phyloP scores from a whole-genome alignment of 2,797 vertebrate genomes.

The Dermochelys coriacea region DNA sequence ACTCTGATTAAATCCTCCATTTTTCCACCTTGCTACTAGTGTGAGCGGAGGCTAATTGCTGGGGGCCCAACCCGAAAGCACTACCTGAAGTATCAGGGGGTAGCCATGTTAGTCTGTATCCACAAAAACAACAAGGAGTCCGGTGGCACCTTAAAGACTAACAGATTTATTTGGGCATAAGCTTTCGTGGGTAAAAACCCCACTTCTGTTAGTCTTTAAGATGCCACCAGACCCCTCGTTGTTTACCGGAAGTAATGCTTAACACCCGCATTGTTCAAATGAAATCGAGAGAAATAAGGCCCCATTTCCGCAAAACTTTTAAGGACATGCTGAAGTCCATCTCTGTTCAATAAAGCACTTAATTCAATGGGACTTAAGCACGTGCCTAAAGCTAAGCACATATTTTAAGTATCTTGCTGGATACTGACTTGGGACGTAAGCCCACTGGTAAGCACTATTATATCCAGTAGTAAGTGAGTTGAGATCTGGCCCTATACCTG shows the following conservation, averaged over 20 bases:
- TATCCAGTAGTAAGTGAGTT: fast-evolving
- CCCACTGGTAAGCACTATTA: background rate
- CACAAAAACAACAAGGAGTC: background rate
- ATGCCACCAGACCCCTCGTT: background rate
- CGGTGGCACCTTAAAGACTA: too few species aligned
- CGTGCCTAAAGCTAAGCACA: background rate
- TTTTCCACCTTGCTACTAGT: background rate
- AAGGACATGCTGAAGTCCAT: background rate
- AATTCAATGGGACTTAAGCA: background rate
- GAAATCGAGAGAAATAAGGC: fast-evolving
- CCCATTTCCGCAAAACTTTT: background rate
- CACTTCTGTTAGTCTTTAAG: too few species aligned
- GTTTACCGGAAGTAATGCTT: background rate
- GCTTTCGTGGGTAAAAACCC: too few species aligned
- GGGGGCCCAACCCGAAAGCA: too few species aligned
- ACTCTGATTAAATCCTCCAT: background rate
- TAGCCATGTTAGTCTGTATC: too few species aligned
- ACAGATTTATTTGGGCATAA: too few species aligned
- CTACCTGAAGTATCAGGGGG: too few species aligned
- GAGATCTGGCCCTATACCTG: background rate
- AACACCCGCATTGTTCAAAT: background rate
- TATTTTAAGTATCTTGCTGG: background rate
- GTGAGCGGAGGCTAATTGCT: fast-evolving
- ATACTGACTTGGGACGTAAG: background rate
- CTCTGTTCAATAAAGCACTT: background rate